Base-by-base conservation (phyloP, 2,888 invertebrate species). In the Cerceris ruficornis region DNA sequence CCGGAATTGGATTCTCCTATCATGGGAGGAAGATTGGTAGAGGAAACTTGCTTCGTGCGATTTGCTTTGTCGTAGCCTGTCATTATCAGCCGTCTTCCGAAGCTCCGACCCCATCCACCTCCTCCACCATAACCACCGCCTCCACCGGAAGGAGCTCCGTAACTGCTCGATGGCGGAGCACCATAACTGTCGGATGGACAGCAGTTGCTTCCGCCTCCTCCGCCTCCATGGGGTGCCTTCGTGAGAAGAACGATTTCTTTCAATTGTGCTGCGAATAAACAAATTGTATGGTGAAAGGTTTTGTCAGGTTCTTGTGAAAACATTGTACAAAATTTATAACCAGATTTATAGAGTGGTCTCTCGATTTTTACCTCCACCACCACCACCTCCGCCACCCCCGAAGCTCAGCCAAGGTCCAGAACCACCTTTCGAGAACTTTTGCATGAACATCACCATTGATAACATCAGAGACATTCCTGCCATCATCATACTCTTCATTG, bases 401-500 rank as follows among this genome's bases (percentile, higher is more conserved):
- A 84, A 83, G 15, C 83, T 75, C 39, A 50, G 58, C 73, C 73
- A 73, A 39, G 72, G 64, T 4, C 69, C 65, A 6, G 88, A 90
- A 0, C 90, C 90, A 7, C 88, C 84, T 9, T 80, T 82, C 66
- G 87, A 88, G n/a, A 90, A 75, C 71, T 92, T 90, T 78, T 86
- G 86, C 62, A 89, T 86, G 14, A 92, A 65, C 92, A 91, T 93
- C 87, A 94, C 94, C 92, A 95, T 95, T 1, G 95, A 93, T 69
- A 95, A 88, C 93, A 95, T 93, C 79, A 95, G 92, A 0, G 94
- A 94, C 93, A 94, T 93, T 90, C 94, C 94, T 58, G 94, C 94
- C 88, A 95, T 94, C 92, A 95, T 93, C 94, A 95, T 94, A 13
- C 94, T 94, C 86, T 94, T 94, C 88, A 94, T 93, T 0, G 94